phyloP scores from a whole-genome alignment of 2,797 vertebrate genomes.

The Cryptoblepharus egeriae region DNA sequence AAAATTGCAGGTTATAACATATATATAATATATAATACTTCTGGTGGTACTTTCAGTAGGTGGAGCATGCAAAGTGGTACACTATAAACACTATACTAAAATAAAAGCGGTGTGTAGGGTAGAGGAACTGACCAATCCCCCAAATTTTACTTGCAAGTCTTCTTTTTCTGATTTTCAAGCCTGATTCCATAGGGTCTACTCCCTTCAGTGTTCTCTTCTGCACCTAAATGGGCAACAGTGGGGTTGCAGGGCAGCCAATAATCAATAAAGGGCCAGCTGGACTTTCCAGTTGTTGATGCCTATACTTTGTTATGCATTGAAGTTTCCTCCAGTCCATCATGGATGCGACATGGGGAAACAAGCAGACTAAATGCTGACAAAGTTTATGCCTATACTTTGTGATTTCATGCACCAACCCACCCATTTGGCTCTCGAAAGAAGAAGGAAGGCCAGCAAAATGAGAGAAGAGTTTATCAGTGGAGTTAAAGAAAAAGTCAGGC shows the following conservation, averaged over 20 bases:
- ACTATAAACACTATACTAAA: too few species aligned
- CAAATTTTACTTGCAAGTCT: not conserved
- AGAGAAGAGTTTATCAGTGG: not conserved
- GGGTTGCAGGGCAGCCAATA: not conserved
- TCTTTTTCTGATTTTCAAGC: not conserved
- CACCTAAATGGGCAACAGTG: not conserved
- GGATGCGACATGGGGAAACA: too few species aligned
- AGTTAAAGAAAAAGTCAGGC: constrained; percentile 2
- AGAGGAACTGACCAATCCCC: too few species aligned
- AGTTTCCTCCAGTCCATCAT: too few species aligned
- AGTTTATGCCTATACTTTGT: not conserved
- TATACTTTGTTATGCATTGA: not conserved
- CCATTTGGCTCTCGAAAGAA: not conserved
- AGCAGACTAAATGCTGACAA: too few species aligned
- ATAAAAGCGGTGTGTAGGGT: too few species aligned
- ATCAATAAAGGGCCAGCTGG: not conserved
- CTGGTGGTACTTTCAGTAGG: too few species aligned
- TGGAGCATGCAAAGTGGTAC: too few species aligned
- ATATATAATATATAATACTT: too few species aligned
- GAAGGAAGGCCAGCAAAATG: not conserved
- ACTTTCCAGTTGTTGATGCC: not conserved
- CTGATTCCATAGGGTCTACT: not conserved
- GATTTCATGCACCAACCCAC: not conserved
- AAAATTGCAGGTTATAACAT: too few species aligned
- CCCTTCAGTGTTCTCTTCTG: not conserved